Evolutionary conservation across 2,888 invertebrate genomes (phyloP).

Genomic region (Yponomeuta sedellus): DNA sequence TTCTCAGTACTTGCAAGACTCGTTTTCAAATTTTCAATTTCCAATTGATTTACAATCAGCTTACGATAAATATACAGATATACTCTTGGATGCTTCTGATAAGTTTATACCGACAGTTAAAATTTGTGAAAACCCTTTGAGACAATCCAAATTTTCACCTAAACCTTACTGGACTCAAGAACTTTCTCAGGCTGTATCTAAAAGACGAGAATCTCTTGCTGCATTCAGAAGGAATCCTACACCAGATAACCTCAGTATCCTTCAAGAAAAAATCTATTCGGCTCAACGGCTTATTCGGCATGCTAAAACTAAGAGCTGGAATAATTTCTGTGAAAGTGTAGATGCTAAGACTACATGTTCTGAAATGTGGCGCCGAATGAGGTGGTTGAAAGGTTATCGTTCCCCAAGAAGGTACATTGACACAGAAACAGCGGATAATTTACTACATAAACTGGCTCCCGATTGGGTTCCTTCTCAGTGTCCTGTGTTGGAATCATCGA

Average conservation of each 20-base stretch:
- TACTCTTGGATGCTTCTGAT: not conserved
- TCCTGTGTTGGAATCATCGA: not conserved
- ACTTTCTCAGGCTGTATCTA: not conserved
- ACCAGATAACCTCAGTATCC: not conserved
- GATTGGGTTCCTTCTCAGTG: not conserved
- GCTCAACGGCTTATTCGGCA: not conserved
- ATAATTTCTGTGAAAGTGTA: constrained; percentile 1
- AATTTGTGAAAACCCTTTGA: not conserved
- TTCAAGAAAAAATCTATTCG: not conserved
- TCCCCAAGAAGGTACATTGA: not conserved
- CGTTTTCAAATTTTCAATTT: not conserved
- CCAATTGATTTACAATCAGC: not conserved
- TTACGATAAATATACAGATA: not conserved
- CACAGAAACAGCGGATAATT: not conserved
- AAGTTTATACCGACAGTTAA: not conserved
- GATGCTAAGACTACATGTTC: not conserved
- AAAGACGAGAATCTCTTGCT: not conserved
- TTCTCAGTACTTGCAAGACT: not conserved
- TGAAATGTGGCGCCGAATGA: too few relatives aligned
- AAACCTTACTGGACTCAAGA: constrained; percentile 11
- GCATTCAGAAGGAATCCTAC: constrained; percentile 6
- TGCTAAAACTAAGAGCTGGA: constrained; percentile 8
- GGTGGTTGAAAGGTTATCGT: too few relatives aligned
- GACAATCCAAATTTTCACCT: not conserved
- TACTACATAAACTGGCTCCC: not conserved